Conservation (phyloP, 2,113 vertebrate genomes). For the Neoarius graeffei region DNA sequence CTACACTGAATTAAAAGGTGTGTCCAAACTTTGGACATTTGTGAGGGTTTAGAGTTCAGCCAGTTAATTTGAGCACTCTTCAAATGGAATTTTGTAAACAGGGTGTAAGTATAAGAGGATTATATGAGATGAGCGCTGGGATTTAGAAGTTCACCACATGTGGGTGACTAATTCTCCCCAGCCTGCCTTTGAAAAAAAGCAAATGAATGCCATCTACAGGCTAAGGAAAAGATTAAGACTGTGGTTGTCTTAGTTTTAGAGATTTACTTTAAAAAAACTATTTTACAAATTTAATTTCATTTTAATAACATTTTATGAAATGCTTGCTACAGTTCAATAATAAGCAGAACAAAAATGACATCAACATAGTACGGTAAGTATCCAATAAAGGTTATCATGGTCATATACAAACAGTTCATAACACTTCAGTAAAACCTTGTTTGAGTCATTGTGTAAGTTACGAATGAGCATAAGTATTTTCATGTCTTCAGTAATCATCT, state of each 20-base stretch:
- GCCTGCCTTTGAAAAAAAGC: neutral
- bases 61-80: conserved; percentile 44
- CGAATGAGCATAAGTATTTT: neutral
- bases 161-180: neutral
- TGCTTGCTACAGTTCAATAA: neutral
- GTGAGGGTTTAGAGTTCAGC: conserved; percentile 21
- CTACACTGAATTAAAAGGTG: too few relatives aligned
- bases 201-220: conserved; percentile 43
- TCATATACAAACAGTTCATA: neutral
- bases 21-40: neutral
- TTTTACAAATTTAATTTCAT: neutral
- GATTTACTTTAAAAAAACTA: neutral
- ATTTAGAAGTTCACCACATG: conserved; percentile 17
- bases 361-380: neutral
- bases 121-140: conserved; percentile 22
- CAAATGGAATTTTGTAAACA: conserved; percentile 30
- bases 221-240: neutral
- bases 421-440: neutral
- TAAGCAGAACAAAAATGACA: neutral
- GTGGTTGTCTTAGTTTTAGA: neutral
- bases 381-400: neutral
- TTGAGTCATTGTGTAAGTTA: neutral
- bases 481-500: neutral
- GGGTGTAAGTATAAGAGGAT: conserved; percentile 44
- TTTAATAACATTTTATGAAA: neutral